Percentiles rank a stretch among this genome's conserved stretches.
Conservation (phyloP, 2,888 invertebrate species). For the Pseudanteris insignis region DNA sequence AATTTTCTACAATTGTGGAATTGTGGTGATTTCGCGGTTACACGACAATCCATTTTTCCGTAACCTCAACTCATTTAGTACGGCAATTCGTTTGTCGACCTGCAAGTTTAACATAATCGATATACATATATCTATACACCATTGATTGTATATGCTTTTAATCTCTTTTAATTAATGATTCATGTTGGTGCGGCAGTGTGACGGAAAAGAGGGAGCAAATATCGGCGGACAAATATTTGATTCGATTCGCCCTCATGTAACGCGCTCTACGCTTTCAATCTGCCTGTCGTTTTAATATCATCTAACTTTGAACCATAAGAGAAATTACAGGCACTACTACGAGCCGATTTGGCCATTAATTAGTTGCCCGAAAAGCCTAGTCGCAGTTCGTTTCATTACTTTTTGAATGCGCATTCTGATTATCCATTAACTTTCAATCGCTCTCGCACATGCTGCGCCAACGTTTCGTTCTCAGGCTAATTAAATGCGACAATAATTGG, state of each 20-base stretch:
- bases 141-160: constrained; percentile 39
- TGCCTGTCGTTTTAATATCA: constrained; percentile 37
- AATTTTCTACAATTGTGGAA: no score
- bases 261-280: constrained; percentile 34
- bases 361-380: constrained; percentile 19
- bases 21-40: no score
- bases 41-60: no score
- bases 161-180: constrained; percentile 44
- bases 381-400: constrained; percentile 12
- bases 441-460: no score
- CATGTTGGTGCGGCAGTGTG: constrained; percentile 20
- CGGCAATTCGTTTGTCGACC: no score
- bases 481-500: no score
- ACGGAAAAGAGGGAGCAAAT: constrained; percentile 11
- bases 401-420: no score
- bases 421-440: neutral
- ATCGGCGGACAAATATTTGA: constrained; percentile 42
- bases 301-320: constrained; percentile 13
- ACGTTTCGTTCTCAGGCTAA: no score
- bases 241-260: constrained; percentile 32
- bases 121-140: no score
- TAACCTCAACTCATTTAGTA: no score
- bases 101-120: constrained; percentile 41
- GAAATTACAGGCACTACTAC: constrained; percentile 20
- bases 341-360: constrained; percentile 23